phyloP scores from a whole-genome alignment of 2,797 vertebrate species.

The Erethizon dorsatum region DNA sequence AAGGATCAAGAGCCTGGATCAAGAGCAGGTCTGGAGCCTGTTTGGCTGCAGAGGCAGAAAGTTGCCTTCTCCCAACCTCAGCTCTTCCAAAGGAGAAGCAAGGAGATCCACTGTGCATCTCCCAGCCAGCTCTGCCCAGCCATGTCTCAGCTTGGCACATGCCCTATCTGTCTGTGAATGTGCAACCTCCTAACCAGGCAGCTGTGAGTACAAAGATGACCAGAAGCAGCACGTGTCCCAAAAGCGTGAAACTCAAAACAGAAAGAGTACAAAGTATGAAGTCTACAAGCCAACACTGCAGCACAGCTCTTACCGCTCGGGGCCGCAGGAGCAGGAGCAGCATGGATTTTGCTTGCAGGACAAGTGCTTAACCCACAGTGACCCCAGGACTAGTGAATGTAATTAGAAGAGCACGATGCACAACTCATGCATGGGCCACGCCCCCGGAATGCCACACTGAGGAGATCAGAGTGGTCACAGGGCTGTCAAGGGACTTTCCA shows the following conservation, averaged over 20 bases:
- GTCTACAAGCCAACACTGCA: background rate
- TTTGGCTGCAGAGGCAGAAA: too few relatives aligned
- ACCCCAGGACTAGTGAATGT: background rate
- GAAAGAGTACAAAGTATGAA: background rate
- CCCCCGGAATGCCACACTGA: background rate
- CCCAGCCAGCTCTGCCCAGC: background rate
- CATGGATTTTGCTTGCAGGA: background rate
- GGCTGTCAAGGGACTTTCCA: background rate
- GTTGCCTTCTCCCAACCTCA: background rate
- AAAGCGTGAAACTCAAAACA: background rate
- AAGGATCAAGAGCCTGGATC: too few relatives aligned
- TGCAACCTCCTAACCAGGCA: background rate
- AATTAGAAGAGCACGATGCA: background rate
- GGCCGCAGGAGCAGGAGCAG: background rate
- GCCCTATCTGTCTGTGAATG: background rate
- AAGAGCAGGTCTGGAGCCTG: too few relatives aligned
- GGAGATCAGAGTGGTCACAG: background rate
- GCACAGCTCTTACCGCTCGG: background rate
- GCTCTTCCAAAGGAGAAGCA: background rate
- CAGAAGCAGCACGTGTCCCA: background rate
- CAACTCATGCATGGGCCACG: background rate
- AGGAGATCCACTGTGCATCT: background rate
- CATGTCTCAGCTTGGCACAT: background rate
- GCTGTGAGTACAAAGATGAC: too few relatives aligned
- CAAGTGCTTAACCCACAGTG: background rate